Evolutionary conservation across 2,888 invertebrate species (phyloP).

Genomic region (Clepsis dumicolana): DNA sequence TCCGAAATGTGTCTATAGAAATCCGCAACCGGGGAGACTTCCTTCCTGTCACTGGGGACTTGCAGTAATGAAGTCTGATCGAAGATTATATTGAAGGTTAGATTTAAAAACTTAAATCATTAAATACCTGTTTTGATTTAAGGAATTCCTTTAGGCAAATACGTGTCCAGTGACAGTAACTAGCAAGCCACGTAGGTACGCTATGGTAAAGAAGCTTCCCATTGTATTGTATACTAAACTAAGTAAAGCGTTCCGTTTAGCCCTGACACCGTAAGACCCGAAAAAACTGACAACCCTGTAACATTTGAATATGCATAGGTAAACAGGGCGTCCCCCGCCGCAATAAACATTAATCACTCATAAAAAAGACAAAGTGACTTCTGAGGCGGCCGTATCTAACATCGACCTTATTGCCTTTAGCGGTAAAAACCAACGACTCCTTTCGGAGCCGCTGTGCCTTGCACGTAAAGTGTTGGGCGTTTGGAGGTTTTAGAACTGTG

Average conservation of each 20-base stretch:
- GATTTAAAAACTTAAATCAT: neutral
- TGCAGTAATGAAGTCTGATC: neutral
- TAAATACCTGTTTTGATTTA: too few relatives aligned
- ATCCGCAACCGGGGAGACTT: conserved; percentile 31
- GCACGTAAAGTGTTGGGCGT: conserved; percentile 8
- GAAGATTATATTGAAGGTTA: neutral
- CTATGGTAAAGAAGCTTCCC: too few relatives aligned
- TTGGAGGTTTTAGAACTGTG: conserved; percentile 24
- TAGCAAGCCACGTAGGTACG: too few relatives aligned
- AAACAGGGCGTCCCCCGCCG: conserved; percentile 61
- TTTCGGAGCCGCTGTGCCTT: neutral
- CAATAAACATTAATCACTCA: conserved; percentile 80
- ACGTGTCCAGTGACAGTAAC: too few relatives aligned
- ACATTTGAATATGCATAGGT: conserved; percentile 71
- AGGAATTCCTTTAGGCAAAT: too few relatives aligned
- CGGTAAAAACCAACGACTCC: conserved; percentile 19
- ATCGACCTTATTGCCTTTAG: conserved; percentile 60
- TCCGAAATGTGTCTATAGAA: conserved; percentile 49
- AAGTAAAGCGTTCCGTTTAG: too few relatives aligned
- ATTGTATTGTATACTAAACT: too few relatives aligned
- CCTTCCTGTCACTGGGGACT: conserved; percentile 30
- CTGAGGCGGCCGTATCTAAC: conserved; percentile 71
- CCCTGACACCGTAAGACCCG: conserved; percentile 46
- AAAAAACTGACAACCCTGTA: conserved; percentile 55
- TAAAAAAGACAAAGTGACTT: conserved; percentile 84